Base-by-base conservation (phyloP, 2,888 invertebrate genomes). In the Drosophila longiperda region DNA sequence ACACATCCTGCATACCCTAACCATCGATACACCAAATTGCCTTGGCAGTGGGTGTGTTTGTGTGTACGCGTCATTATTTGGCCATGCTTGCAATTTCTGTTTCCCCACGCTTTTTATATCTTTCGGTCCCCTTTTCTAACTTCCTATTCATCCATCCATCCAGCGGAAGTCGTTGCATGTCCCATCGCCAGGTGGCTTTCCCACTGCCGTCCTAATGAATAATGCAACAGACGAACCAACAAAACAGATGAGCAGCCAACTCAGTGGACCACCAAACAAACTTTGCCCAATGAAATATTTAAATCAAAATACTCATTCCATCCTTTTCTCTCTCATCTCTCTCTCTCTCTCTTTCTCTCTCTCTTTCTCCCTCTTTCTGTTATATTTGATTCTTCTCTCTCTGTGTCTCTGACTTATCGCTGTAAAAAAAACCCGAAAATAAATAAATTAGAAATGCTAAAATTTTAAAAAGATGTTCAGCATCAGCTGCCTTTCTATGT, bases 1-100 rank as follows among this genome's bases (percentile, higher is more conserved):
- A 26, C 3, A 36, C 49, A 38, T 9, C 38, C 38, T 29, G 9
- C 23, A 38, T 8, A 8, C 50, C 61, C 53, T 23, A 9, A 20
- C 36, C 32, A 5, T n/a, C n/a, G n/a, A n/a, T n/a, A n/a, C n/a
- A n/a, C 49, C 40, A 66, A 75, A 67, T 62, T 68, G 60, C 59
- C 20, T 55, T 12, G 20, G 12, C 20, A 7, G 40, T 29, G 26
- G 32, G 36, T 53, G 34, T 23, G 32, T 34, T 23, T 71, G 36
- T 72, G 59, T 60, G 63, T 67, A 77, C 69, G 75, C 88, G 72
- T 86, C 88, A 85, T 85, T 85, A 85, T 88, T 88, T 86, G 88
- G 83, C 73, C 77, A 83, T 83, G 89, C 78, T 85, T 83, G 84
- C 85, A 89, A 85, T 85, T 85, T 85, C 89, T 89, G 85, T 65